Evolutionary conservation across 2,113 vertebrate genomes (phyloP).

Genomic region (Rhagologus leucostigma): DNA sequence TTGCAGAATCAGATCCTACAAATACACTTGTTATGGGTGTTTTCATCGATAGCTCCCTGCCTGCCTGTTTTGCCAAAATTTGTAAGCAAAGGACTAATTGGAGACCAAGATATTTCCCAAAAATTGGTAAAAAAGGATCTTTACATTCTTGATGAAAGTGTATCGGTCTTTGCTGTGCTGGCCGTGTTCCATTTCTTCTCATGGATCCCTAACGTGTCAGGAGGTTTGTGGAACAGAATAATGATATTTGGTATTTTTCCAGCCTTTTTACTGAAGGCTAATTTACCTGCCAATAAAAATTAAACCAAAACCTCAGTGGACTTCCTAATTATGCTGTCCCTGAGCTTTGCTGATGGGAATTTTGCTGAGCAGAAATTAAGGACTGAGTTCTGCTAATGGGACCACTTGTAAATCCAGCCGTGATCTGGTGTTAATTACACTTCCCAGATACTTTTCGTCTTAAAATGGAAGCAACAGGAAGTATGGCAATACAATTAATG

Average conservation of each 20-base stretch:
- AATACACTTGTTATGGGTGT: background rate
- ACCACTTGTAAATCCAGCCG: background rate
- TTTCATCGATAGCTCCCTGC: background rate
- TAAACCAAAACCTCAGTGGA: background rate
- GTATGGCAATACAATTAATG: constrained; percentile 12
- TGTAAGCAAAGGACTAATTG: background rate
- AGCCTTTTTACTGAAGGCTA: background rate
- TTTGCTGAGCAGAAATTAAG: background rate
- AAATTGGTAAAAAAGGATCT: background rate
- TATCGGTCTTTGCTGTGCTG: background rate
- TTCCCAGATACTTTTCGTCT: constrained; percentile 41
- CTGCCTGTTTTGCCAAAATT: background rate
- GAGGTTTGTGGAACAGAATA: background rate
- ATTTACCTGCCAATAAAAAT: background rate
- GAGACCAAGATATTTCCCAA: background rate
- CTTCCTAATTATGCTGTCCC: background rate
- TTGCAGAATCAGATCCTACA: background rate
- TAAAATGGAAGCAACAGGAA: constrained; percentile 49
- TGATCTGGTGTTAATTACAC: background rate
- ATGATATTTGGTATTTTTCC: background rate
- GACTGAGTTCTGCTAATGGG: background rate
- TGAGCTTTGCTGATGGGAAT: background rate
- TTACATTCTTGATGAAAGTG: background rate
- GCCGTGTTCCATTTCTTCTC: background rate
- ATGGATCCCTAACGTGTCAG: background rate